Conservation (phyloP, 2,888 invertebrate species). For the Oconnorella tubifera region DNA sequence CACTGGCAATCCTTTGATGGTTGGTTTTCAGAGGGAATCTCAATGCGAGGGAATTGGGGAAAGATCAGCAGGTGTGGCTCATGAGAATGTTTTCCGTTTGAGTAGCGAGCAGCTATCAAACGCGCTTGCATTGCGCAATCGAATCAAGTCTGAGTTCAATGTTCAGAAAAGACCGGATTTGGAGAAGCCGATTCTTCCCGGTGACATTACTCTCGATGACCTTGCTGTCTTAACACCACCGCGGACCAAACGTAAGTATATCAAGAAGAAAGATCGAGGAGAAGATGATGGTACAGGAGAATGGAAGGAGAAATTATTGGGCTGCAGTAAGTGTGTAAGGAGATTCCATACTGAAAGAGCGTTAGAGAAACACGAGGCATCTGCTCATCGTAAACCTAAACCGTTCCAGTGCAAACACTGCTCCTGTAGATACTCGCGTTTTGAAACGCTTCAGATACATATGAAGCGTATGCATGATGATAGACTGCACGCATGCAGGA, state of each 20-base stretch:
- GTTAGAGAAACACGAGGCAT: not conserved
- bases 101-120: not conserved
- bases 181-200: not conserved
- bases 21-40: not conserved
- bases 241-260: not conserved
- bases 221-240: not conserved
- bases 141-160: not conserved
- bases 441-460: not conserved
- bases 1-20: not conserved
- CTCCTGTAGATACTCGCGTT: not conserved
- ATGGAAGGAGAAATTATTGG: too few species aligned
- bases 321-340: not conserved
- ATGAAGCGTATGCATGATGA: not conserved
- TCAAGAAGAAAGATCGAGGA: not conserved
- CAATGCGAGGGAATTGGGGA: too few species aligned
- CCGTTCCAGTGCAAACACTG: not conserved
- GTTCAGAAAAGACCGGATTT: too few species aligned
- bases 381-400: not conserved
- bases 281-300: constrained; percentile 1
- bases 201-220: too few species aligned
- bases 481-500: not conserved
- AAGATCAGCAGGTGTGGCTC: not conserved
- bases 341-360: not conserved
- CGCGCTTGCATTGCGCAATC: not conserved
- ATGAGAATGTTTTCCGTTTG: not conserved